These are phyloP conservation scores for Ochotona princeps DNA, from an alignment of 2,113 vertebrate genomes.

Conservation along the genomic window DNA sequence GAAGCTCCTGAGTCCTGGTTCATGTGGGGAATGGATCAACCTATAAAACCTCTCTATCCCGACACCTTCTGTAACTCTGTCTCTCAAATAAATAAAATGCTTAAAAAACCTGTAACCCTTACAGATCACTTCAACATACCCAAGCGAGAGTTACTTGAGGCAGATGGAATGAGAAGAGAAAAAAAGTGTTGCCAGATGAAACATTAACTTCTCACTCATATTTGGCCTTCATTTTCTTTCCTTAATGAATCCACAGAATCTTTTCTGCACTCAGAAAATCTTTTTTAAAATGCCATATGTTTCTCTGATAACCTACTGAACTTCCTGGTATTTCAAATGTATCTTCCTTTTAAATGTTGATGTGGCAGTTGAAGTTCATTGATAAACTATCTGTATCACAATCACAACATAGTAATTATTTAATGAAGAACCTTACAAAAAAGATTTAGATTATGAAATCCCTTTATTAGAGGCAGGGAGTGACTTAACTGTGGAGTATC, in stretches of 20 bases:
- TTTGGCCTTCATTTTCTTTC: constrained; percentile 9
- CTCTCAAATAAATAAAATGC: too few relatives aligned
- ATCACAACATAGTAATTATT: neutral
- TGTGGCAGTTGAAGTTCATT: neutral
- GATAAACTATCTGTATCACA: neutral
- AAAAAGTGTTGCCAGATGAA: neutral
- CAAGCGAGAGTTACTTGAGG: neutral
- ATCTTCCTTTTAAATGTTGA: neutral
- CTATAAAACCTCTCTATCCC: too few relatives aligned
- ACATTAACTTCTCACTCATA: constrained; percentile 4
- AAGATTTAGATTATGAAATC: neutral
- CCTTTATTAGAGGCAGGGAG: neutral
- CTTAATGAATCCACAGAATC: neutral
- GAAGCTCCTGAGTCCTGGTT: too few relatives aligned
- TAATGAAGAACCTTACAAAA: neutral
- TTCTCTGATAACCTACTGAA: constrained; percentile 33
- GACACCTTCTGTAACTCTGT: too few relatives aligned
- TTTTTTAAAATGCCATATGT: constrained; percentile 43
- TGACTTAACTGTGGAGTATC: neutral
- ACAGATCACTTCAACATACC: neutral
- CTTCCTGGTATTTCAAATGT: neutral
- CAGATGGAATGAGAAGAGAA: neutral
- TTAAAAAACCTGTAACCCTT: neutral
- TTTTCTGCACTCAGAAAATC: neutral
- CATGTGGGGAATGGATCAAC: too few relatives aligned